Evolutionary conservation across 2,797 vertebrate genomes (phyloP), one percentile per base, ranked within the genome.

Genomic region (Streptopelia turtur): DNA sequence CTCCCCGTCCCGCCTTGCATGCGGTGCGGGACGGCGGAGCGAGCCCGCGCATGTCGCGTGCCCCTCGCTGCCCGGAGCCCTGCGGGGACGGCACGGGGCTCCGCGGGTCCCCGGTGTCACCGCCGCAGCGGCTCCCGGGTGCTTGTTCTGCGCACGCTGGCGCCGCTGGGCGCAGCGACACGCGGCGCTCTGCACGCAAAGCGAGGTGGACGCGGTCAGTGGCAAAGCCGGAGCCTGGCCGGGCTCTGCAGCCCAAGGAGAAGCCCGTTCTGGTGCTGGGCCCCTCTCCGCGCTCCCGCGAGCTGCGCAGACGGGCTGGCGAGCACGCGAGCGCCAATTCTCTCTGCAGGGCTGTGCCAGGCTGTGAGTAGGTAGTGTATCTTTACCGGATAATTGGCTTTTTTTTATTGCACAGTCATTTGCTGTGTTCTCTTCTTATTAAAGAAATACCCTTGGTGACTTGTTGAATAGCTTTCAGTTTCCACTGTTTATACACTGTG

Each of bases 371-470:
- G 91, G 84, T 63, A 33, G 13, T 4, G 72, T 28, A 24, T 91
- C 84, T 80, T 57, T 90, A 88, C 83, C 3, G 11, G 81, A 65
- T 90, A 93, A 96, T 83, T 95, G 84, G 53, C 84, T 74, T 82
- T 87, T 70, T 70, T 90, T 90, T 71, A 78, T 61, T 89, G 89
- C 78, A 63, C 88, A 93, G 74, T 76, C 77, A 83, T 92, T 95
- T 74, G 80, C 92, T 1, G 10, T 20, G 39, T 81, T 80, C 68
- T 91, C 55, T 24, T 83, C 71, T 87, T 92, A 94, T 68, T 79
- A 80, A 94, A 92, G 84, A 87, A 94, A 92, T 52, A 61, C 63
- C 87, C 87, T 65, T 16, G 9, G 81, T 66, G 94, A 24, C 87
- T 82, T 90, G 78, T 43, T 59, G 89, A 59, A 90, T 83, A 89